Percentiles rank a stretch among this genome's conserved stretches.
These are phyloP conservation scores for Acleris cristana DNA, from an alignment of 2,888 invertebrate genomes.

Conservation along the genomic window DNA sequence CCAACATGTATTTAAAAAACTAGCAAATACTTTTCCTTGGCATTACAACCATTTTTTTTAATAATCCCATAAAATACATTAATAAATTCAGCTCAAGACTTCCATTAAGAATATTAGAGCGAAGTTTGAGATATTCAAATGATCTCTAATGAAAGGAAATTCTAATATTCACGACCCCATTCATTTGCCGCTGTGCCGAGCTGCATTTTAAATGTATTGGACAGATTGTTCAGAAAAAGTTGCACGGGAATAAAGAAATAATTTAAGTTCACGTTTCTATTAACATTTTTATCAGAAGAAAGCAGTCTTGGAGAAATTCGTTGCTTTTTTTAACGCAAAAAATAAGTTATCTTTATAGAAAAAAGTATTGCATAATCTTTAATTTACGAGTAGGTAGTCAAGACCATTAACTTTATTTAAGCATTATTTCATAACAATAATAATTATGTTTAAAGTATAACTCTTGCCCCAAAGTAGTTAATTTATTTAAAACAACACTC, in stretches of 20 bases:
- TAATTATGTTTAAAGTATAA: no score
- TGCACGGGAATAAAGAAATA: slow-evolving; percentile 11
- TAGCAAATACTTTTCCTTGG: not conserved
- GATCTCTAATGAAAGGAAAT: slow-evolving; percentile 32
- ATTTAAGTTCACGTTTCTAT: slow-evolving; percentile 11
- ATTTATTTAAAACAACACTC: no score
- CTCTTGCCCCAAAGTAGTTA: no score
- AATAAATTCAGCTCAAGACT: slow-evolving; percentile 9
- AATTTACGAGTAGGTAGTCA: no score
- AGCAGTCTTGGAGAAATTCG: not conserved
- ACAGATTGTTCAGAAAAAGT: slow-evolving; percentile 22
- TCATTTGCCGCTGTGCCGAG: slow-evolving; percentile 18
- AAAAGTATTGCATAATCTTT: no score
- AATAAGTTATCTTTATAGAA: no score
- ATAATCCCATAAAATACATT: not conserved
- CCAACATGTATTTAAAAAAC: not conserved
- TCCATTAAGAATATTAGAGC: slow-evolving; percentile 15
- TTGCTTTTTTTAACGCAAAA: no score
- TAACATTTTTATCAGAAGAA: slow-evolving; percentile 7
- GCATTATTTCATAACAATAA: no score
- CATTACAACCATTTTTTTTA: not conserved
- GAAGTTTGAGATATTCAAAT: slow-evolving; percentile 29
- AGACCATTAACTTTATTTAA: no score
- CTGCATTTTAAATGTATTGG: slow-evolving; percentile 31
- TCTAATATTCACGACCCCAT: slow-evolving; percentile 30